A percentile compares a stretch with the other conserved stretches of the same genome.
Evolutionary conservation across 2,113 vertebrate species (phyloP).

Genomic region (Brienomyrus longianalis): DNA sequence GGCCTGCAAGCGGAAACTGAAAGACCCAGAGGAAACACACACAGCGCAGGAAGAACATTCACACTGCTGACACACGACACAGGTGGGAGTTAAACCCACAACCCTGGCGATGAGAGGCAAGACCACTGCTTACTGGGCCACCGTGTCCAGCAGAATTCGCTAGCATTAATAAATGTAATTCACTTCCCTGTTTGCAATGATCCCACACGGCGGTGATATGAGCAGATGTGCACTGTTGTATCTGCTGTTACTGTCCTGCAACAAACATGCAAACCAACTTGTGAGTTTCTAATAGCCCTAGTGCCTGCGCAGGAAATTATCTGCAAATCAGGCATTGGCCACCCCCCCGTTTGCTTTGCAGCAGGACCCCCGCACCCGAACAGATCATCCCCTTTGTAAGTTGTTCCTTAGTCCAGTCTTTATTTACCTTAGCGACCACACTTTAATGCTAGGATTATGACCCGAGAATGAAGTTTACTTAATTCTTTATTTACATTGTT

Average conservation of each 20-base stretch:
- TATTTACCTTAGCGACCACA: background rate
- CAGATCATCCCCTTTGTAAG: background rate
- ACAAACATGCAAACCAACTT: constrained; percentile 13
- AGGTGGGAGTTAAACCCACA: background rate
- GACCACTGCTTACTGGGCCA: background rate
- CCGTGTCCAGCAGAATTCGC: background rate
- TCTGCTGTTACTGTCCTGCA: constrained; percentile 26
- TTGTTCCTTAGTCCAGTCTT: background rate
- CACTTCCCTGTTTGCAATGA: constrained; percentile 22
- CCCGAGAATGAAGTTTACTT: background rate
- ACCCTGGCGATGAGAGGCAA: background rate
- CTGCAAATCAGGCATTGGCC: constrained; percentile 26
- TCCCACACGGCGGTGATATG: constrained; percentile 28
- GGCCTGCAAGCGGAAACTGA: background rate
- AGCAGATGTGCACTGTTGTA: constrained; percentile 34
- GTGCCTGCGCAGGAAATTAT: constrained; percentile 30
- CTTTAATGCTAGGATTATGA: constrained; percentile 15
- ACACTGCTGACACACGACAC: background rate
- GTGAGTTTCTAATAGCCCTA: constrained; percentile 35
- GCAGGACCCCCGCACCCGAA: background rate
- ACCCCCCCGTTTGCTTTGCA: constrained; percentile 5
- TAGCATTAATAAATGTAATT: background rate
- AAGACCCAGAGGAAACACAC: background rate
- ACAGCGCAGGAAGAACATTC: too few species aligned
- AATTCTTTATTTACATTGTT: background rate